Evolutionary conservation across 2,888 invertebrate species (phyloP).

Genomic region (Anthophora plumipes): DNA sequence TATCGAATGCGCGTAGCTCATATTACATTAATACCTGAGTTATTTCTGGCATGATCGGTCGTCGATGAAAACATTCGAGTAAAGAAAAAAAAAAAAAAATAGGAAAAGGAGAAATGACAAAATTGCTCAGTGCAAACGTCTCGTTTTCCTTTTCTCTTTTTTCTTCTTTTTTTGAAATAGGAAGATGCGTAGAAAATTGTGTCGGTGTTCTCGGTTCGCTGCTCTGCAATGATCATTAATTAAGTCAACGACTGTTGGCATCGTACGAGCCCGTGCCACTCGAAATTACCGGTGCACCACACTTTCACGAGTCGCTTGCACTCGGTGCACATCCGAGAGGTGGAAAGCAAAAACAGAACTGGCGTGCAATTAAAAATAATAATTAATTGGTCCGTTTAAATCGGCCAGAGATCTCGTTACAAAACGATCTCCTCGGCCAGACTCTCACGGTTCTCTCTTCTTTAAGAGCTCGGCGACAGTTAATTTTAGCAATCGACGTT

Average conservation of each 20-base stretch:
- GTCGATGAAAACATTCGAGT: too few relatives aligned
- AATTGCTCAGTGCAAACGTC: too few relatives aligned
- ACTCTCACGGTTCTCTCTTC: conserved; percentile 35
- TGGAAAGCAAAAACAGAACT: background rate
- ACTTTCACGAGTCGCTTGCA: conserved; percentile 9
- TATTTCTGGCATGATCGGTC: too few relatives aligned
- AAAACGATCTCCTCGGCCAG: background rate
- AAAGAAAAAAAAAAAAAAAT: too few relatives aligned
- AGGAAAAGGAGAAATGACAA: too few relatives aligned
- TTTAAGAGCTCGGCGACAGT: conserved; percentile 52
- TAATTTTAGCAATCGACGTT: conserved; percentile 69
- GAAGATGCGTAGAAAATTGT: conserved; percentile 21
- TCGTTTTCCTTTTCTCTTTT: too few relatives aligned
- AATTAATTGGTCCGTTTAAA: conserved; percentile 14
- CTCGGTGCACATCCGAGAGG: conserved; percentile 10
- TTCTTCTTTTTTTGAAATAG: too few relatives aligned
- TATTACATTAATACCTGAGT: too few relatives aligned
- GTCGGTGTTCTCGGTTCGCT: conserved; percentile 13
- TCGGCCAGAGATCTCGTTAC: too few relatives aligned
- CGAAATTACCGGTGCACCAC: conserved; percentile 26
- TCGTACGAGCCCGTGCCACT: conserved; percentile 3
- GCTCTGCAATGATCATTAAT: conserved; percentile 53
- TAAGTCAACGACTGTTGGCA: conserved; percentile 56
- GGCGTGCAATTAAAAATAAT: conserved; percentile 44
- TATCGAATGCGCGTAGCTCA: background rate